phyloP scores from a whole-genome alignment of 2,888 invertebrate species.

The Pandemis corylana region DNA sequence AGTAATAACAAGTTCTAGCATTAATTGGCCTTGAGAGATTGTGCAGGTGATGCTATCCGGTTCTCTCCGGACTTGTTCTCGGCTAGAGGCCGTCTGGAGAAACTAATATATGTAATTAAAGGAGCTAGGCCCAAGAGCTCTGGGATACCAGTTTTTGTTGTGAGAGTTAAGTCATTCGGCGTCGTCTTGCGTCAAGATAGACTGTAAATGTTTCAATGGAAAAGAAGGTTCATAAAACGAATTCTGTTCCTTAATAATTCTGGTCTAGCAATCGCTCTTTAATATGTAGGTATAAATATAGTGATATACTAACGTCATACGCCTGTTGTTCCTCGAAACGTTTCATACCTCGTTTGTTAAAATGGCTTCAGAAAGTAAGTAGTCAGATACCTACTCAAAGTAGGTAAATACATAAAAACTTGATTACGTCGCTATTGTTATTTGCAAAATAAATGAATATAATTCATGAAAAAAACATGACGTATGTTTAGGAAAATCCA shows the following conservation, averaged over 20 bases:
- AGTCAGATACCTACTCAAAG: not conserved
- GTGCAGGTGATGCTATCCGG: conserved; percentile 22
- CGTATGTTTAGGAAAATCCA: not conserved
- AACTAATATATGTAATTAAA: conserved; percentile 10
- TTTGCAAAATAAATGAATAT: not conserved
- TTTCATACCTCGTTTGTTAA: not conserved
- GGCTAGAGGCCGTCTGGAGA: conserved; percentile 11
- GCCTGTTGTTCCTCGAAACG: not conserved
- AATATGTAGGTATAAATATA: not conserved
- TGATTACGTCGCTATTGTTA: not conserved
- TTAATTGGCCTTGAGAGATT: conserved; percentile 18
- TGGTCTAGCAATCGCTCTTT: not conserved
- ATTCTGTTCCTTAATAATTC: not conserved
- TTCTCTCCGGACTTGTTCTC: conserved; percentile 10
- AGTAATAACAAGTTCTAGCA: conserved; percentile 18
- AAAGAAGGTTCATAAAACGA: not conserved
- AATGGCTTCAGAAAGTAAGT: not conserved
- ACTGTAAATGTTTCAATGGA: not conserved
- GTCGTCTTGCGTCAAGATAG: not conserved
- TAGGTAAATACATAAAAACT: not conserved
- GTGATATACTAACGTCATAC: not conserved
- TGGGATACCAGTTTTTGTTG: not conserved
- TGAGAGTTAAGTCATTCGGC: not conserved
- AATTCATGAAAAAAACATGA: not conserved
- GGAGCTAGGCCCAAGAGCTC: not conserved